Conservation (phyloP, 2,113 vertebrate genomes). For the Manacus vitellinus region DNA sequence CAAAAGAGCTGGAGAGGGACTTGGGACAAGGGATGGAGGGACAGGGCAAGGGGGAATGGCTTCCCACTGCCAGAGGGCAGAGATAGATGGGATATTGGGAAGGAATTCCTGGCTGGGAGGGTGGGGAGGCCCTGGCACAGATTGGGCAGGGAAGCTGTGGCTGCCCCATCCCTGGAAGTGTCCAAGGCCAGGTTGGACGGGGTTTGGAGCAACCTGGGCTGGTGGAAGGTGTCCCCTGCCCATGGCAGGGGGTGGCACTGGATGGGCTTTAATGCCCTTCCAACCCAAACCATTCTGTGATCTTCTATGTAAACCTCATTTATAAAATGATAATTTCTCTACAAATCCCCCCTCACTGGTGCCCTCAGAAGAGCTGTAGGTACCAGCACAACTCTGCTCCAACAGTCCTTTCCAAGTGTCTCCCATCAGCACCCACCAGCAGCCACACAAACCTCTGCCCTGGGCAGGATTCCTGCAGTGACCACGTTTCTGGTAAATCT, state of each 20-base stretch:
- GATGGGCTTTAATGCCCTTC: too few relatives aligned
- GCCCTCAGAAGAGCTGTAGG: too few relatives aligned
- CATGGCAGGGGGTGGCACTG: too few relatives aligned
- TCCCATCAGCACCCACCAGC: not conserved
- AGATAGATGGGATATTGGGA: not conserved
- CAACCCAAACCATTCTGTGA: too few relatives aligned
- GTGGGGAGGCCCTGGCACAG: not conserved
- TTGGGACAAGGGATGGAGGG: too few relatives aligned
- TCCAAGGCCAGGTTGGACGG: too few relatives aligned
- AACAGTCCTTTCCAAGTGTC: not conserved
- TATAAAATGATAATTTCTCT: not conserved
- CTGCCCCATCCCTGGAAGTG: not conserved
- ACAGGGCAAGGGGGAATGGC: not conserved
- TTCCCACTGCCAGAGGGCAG: not conserved
- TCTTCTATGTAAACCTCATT: too few relatives aligned
- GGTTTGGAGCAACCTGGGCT: too few relatives aligned
- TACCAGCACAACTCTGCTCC: too few relatives aligned
- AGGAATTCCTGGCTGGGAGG: not conserved
- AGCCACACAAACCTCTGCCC: not conserved
- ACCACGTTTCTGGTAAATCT: not conserved
- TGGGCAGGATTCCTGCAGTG: not conserved
- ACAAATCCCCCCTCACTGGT: not conserved
- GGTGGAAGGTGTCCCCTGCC: too few relatives aligned
- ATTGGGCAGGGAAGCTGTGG: not conserved
- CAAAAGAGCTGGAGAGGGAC: not conserved